A percentile compares a stretch with the other conserved stretches of the same genome.
These are phyloP conservation scores for Amazona finschi DNA, from an alignment of 2,797 vertebrate genomes.

Conservation along the genomic window DNA sequence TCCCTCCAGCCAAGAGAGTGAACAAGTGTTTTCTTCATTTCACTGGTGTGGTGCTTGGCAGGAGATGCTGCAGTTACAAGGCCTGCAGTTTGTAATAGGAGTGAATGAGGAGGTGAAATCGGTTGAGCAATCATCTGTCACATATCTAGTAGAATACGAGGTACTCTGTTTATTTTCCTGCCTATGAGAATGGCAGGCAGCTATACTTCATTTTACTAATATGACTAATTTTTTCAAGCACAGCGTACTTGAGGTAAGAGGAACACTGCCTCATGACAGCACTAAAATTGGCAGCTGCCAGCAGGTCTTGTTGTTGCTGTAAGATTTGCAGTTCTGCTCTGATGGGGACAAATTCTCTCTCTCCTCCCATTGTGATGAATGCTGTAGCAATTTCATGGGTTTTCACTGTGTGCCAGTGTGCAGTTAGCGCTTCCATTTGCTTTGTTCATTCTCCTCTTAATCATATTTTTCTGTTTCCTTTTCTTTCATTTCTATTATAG, in stretches of 20 bases:
- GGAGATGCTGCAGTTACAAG: neutral
- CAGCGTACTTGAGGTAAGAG: neutral
- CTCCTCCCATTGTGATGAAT: neutral
- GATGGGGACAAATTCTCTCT: neutral
- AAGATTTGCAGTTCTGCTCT: neutral
- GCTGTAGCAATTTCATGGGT: neutral
- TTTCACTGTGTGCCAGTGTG: neutral
- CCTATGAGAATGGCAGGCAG: neutral
- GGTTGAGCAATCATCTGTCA: neutral
- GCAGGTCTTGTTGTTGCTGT: neutral
- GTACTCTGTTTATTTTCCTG: neutral
- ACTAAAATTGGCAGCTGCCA: neutral
- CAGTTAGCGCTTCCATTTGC: neutral
- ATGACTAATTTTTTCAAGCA: slow-evolving; percentile 4
- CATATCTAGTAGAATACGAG: neutral
- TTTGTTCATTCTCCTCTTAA: neutral
- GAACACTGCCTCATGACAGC: neutral
- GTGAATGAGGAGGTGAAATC: neutral
- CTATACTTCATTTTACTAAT: neutral
- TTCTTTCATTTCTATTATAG: neutral
- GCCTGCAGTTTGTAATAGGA: neutral
- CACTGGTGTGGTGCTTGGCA: neutral
- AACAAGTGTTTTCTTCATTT: slow-evolving; percentile 11
- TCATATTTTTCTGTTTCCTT: neutral
- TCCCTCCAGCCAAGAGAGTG: neutral